Conservation (phyloP, 2,113 vertebrate species). For the Montifringilla adamsi region DNA sequence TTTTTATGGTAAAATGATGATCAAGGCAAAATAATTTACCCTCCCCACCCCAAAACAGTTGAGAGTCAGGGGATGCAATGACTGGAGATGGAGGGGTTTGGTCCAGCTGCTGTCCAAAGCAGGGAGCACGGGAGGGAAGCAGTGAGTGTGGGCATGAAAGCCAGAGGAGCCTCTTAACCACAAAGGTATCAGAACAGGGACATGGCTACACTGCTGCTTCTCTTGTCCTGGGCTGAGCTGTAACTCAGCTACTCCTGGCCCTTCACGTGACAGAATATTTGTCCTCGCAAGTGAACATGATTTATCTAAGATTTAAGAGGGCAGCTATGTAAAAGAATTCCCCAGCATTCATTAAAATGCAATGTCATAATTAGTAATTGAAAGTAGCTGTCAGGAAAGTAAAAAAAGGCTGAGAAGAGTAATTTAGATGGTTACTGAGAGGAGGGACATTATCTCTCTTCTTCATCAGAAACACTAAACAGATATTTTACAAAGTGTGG, state of each 20-base stretch:
- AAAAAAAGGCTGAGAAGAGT: not conserved
- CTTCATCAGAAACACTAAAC: not conserved
- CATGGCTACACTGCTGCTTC: not conserved
- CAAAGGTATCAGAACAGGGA: not conserved
- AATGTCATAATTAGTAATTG: not conserved
- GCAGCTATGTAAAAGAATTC: not conserved
- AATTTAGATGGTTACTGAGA: not conserved
- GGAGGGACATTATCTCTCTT: not conserved
- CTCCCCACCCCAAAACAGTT: accelerated
- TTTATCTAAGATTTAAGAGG: not conserved
- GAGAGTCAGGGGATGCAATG: not conserved
- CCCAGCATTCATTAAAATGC: not conserved
- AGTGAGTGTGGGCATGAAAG: not conserved
- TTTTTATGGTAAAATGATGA: not conserved
- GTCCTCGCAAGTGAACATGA: not conserved
- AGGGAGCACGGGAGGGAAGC: not conserved
- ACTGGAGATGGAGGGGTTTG: not conserved
- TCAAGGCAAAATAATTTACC: not conserved
- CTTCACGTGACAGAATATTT: not conserved
- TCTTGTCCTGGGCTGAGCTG: not conserved
- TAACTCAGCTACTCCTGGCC: not conserved
- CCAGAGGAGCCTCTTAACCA: not conserved
- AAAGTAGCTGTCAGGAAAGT: not conserved
- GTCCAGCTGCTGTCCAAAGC: not conserved
- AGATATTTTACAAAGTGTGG: not conserved